Evolutionary conservation across 2,113 vertebrate species (phyloP).

Genomic region (Bufo bufo): DNA sequence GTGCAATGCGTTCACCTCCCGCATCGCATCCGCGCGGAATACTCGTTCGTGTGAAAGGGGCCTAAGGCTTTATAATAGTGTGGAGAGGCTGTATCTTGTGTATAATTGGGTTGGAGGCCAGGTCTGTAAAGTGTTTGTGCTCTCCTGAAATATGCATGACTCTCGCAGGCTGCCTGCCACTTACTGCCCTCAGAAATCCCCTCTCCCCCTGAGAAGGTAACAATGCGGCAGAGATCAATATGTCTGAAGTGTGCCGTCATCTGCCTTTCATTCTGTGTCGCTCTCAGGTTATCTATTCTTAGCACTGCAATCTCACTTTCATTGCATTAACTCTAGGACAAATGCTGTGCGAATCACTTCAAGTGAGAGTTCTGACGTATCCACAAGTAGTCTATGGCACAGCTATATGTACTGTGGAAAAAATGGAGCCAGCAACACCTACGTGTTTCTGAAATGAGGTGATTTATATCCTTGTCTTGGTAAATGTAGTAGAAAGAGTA

Average conservation of each 20-base stretch:
- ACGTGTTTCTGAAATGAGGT: no score
- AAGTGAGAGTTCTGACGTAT: not conserved
- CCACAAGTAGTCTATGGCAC: not conserved
- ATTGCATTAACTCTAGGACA: slow-evolving; percentile 31
- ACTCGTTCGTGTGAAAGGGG: no score
- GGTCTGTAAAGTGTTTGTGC: not conserved
- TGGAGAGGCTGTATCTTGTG: no score
- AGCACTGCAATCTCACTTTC: slow-evolving; percentile 30
- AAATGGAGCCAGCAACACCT: no score
- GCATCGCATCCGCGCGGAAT: no score
- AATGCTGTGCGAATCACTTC: slow-evolving; percentile 5
- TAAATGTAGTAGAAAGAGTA: no score
- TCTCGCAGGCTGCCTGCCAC: not conserved
- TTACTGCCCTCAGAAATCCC: not conserved
- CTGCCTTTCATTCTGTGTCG: slow-evolving; percentile 2
- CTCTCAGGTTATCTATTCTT: slow-evolving; percentile 20
- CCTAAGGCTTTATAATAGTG: no score
- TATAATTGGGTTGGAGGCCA: not conserved
- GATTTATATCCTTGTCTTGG: no score
- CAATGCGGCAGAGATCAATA: slow-evolving; percentile 10
- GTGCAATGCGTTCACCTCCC: no score
- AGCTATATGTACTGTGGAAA: no score
- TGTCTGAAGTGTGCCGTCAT: not conserved
- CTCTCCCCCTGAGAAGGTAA: not conserved
- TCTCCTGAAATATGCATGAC: not conserved